phyloP scores from a whole-genome alignment of 2,888 invertebrate genomes.

The Marronus borbonicus region DNA sequence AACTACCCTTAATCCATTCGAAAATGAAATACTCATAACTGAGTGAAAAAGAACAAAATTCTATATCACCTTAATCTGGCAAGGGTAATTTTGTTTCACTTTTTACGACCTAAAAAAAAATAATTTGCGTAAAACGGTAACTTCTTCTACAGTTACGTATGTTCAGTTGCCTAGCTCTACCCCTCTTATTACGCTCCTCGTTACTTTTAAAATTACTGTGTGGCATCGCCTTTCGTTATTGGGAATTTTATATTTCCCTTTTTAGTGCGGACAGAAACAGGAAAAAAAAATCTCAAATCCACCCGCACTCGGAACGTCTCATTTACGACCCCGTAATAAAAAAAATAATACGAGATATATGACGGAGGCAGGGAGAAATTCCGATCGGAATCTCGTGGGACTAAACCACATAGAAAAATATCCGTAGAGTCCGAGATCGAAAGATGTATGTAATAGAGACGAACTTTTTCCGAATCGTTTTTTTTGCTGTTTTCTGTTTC shows the following conservation, averaged over 20 bases:
- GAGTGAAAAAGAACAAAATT: no score
- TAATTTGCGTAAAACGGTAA: constrained; percentile 2
- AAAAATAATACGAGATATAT: constrained; percentile 13
- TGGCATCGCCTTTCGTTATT: not conserved
- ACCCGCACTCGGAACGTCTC: not conserved
- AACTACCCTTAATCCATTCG: no score
- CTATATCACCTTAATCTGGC: no score
- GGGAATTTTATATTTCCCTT: constrained; percentile 5
- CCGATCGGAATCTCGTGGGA: not conserved
- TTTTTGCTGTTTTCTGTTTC: no score
- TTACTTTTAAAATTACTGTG: not conserved
- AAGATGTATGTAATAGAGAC: not conserved
- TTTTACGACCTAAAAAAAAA: constrained; percentile 8
- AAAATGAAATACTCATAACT: no score
- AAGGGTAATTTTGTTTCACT: not conserved
- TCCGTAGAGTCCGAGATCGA: not conserved
- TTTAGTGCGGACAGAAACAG: not conserved
- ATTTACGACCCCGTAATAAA: constrained; percentile 5
- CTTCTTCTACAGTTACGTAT: constrained; percentile 4
- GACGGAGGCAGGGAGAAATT: not conserved
- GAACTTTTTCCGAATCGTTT: no score
- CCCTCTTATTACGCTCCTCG: not conserved
- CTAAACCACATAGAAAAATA: not conserved
- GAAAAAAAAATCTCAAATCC: not conserved
- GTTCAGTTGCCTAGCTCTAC: not conserved